Percentiles rank a stretch among this genome's conserved stretches.
phyloP scores from a whole-genome alignment of 2,888 invertebrate species.

The Amitus sp. region DNA sequence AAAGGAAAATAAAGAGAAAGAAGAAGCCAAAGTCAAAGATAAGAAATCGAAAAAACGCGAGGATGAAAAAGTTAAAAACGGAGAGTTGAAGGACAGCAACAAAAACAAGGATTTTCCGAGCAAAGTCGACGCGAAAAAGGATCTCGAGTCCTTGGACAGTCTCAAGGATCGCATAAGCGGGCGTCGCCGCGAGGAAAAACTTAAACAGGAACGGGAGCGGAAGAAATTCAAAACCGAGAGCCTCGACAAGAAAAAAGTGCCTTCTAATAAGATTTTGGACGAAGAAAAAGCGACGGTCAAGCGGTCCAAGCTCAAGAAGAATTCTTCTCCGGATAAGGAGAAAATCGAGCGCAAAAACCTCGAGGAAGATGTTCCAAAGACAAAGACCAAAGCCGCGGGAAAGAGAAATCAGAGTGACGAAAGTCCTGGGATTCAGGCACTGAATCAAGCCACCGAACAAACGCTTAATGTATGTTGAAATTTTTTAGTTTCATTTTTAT shows the following conservation, averaged over 20 bases:
- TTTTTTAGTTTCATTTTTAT: too few species aligned
- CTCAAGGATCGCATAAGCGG: conserved; percentile 61
- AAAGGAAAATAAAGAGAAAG: conserved; percentile 46
- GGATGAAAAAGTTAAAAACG: conserved; percentile 68
- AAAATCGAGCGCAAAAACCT: conserved; percentile 26
- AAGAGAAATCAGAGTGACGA: conserved; percentile 57
- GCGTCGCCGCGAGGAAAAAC: conserved; percentile 57
- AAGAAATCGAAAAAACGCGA: conserved; percentile 60
- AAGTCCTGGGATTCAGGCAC: conserved; percentile 72
- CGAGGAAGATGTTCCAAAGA: conserved; percentile 39
- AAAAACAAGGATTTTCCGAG: conserved; percentile 61
- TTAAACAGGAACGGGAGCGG: conserved; percentile 59
- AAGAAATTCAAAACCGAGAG: conserved; percentile 52
- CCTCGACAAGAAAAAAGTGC: conserved; percentile 61
- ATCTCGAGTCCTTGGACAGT: conserved; percentile 61
- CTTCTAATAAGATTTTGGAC: conserved; percentile 61
- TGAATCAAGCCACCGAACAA: conserved; percentile 79
- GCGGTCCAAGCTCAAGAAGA: conserved; percentile 55
- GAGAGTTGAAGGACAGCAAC: conserved; percentile 67
- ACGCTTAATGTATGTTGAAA: conserved; percentile 65
- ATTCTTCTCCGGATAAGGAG: conserved; percentile 26
- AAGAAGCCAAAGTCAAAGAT: conserved; percentile 43
- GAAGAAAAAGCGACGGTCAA: conserved; percentile 51
- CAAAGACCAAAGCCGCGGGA: conserved; percentile 53
- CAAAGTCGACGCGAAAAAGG: conserved; percentile 63